Percentiles rank a stretch among this genome's conserved stretches.
Conservation (phyloP, 2,888 invertebrate genomes). For the Lysandra coridon region DNA sequence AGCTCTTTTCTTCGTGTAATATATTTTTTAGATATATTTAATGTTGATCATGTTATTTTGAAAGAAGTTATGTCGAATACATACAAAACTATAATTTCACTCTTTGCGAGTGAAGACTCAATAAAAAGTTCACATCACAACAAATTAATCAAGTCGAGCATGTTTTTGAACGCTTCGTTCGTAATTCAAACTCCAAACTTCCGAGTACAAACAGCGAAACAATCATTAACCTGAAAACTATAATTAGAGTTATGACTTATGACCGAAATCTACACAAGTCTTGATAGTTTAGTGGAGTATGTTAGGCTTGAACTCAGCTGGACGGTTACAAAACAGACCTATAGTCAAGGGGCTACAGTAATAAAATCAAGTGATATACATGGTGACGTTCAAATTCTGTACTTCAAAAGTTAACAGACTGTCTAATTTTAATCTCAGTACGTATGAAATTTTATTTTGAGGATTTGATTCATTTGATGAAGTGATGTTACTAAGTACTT, state of each 20-base stretch:
- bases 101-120: not conserved
- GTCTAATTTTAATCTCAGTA: not conserved
- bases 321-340: not conserved
- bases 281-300: not conserved
- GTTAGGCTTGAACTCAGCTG: not conserved
- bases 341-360: not conserved
- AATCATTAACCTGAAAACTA: slow-evolving; percentile 22
- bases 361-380: not conserved
- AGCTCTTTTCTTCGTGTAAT: not conserved
- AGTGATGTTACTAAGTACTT: too few species aligned
- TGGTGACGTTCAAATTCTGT: not conserved
- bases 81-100: too few species aligned
- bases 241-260: slow-evolving; percentile 10
- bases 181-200: not conserved
- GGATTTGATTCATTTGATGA: too few species aligned
- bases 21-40: not conserved
- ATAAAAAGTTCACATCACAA: not conserved
- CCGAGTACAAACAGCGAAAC: not conserved
- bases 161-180: not conserved
- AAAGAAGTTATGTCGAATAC: too few species aligned
- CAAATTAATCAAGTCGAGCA: not conserved
- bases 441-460: not conserved
- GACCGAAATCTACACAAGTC: not conserved
- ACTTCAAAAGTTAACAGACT: not conserved
- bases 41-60: too few species aligned